Evolutionary conservation across 2,113 vertebrate genomes (phyloP), one percentile per base, ranked within the genome.

Genomic region (Plecturocebus donacophilus): DNA sequence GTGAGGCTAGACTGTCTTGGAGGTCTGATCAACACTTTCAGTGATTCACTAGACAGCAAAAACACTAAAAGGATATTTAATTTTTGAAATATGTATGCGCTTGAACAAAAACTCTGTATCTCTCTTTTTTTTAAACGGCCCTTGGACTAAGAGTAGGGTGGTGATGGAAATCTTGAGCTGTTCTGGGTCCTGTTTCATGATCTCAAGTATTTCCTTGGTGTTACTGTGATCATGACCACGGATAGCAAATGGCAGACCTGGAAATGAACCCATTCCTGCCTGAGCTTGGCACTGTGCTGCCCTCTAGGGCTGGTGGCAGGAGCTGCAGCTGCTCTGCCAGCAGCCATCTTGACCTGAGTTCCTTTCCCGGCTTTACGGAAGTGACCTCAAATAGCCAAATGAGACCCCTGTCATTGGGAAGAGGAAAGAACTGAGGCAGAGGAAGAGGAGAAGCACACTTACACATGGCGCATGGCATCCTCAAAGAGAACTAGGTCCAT

Each of bases 391-490:
- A 52, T 12, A 40, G 52, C 32, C 45, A 25, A 9, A 49, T 9
- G 75, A 80, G 32, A 61, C 2, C 3, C 38, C 45, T 38, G 47
- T 42, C 16, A 2, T 5, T 17, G 2, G 58, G 81, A 88, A 80
- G 40, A 20, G 14, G 47, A 83, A 87, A 54, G 35, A 17, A 19
- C 20, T 0, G 14, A 49, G 30, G 13, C 66, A 84, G 77, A 68
- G 12, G 16, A n/a, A 45, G 32, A 23, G 35, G 12, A 70, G 92
- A 93, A 49, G 4, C 27, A 38, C 45, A 93, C 99, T 99, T 98
- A 99, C 99, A 99, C 96, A 0, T 99, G 99, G 96, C 98, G 98
- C 99, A 99, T 99, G 96, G 99, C 99, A 1, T 99, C 99, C 97
- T 99, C 99, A 95, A 99, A 99, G 32, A 99, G 99, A 17, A 99